phyloP scores from a whole-genome alignment of 2,797 vertebrate species.

The Tolypeutes matacus region DNA sequence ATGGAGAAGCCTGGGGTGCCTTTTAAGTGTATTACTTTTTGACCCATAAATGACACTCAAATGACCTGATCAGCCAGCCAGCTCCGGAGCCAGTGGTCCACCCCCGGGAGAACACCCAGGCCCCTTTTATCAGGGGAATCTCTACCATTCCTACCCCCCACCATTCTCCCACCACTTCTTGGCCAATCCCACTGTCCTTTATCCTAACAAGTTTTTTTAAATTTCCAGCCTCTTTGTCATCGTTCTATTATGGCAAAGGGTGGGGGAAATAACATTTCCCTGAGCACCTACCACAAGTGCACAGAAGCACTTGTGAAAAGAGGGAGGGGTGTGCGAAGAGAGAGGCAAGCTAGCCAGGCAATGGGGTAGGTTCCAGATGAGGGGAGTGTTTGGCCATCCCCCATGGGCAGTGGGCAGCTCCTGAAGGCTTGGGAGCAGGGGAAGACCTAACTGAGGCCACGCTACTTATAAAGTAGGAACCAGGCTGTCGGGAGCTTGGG shows the following conservation, averaged over 20 bases:
- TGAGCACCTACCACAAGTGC: background rate
- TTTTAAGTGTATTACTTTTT: background rate
- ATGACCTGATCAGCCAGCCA: background rate
- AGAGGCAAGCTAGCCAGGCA: background rate
- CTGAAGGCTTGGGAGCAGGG: background rate
- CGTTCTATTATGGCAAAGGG: accelerated
- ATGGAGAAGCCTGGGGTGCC: background rate
- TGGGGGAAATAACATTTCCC: background rate
- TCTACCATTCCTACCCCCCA: background rate
- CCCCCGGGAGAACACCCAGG: background rate
- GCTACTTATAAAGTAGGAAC: background rate
- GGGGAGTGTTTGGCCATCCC: background rate
- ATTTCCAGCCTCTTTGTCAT: background rate
- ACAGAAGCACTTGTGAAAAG: background rate
- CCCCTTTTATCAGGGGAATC: background rate
- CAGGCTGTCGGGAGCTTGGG: background rate
- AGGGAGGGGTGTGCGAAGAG: background rate
- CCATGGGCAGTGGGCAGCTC: background rate
- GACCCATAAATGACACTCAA: background rate
- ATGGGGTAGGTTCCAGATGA: no score
- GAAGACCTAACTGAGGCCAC: background rate
- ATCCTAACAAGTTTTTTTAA: background rate
- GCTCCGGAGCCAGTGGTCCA: background rate
- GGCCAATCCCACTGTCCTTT: background rate
- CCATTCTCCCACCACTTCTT: background rate